These are phyloP conservation scores for Zaprionus lineosus DNA, from an alignment of 2,888 invertebrate species.

Conservation along the genomic window DNA sequence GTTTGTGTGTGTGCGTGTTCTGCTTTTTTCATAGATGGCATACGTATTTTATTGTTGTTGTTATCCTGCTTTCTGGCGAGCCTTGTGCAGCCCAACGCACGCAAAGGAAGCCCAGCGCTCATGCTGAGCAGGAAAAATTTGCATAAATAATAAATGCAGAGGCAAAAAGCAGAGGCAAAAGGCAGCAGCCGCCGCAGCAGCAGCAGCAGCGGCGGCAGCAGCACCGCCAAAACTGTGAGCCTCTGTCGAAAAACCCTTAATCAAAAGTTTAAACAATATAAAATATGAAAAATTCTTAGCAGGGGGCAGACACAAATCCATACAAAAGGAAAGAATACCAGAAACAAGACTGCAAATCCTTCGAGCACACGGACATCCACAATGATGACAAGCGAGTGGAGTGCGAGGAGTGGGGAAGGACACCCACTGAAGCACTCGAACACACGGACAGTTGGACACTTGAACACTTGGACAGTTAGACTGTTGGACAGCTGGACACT, in stretches of 20 bases:
- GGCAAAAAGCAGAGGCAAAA: constrained; percentile 24
- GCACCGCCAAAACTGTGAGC: constrained; percentile 26
- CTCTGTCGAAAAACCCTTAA: constrained; percentile 64
- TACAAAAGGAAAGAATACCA: constrained; percentile 25
- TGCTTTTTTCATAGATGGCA: constrained; percentile 12
- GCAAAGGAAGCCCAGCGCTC: constrained; percentile 43
- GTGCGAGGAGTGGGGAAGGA: no score
- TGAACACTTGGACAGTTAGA: background rate
- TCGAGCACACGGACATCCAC: constrained; percentile 45
- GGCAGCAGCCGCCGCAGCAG: background rate
- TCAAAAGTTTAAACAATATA: constrained; percentile 74
- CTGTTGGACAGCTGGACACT: background rate
- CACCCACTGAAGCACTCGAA: background rate
- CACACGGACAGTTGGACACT: background rate
- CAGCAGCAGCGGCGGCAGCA: background rate
- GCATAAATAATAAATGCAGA: constrained; percentile 71
- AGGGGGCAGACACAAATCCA: constrained; percentile 19
- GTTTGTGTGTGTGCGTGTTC: constrained; percentile 19
- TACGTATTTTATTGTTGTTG: no score
- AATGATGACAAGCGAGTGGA: constrained; percentile 24
- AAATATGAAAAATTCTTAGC: constrained; percentile 65
- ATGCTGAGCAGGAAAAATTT: constrained; percentile 52
- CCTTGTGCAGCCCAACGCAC: constrained; percentile 45
- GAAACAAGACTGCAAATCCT: constrained; percentile 49
- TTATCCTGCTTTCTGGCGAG: background rate